phyloP scores from a whole-genome alignment of 2,797 vertebrate species.

The Schizopygopsis malacanthus region DNA sequence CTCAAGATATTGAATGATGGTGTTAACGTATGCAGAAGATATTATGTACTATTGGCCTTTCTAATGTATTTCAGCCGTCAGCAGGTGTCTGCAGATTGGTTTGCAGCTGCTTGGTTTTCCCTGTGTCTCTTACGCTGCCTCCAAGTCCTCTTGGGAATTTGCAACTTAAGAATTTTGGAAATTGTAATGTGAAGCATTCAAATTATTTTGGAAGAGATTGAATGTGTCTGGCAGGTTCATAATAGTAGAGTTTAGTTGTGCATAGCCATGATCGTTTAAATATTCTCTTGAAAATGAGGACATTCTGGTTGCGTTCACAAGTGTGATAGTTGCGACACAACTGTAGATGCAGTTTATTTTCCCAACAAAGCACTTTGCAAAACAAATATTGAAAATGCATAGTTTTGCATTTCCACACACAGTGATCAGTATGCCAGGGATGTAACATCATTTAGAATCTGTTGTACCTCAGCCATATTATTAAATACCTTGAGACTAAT shows the following conservation, averaged over 20 bases:
- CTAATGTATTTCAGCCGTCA: slow-evolving; percentile 29
- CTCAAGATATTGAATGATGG: slow-evolving; percentile 15
- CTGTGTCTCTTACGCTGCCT: neutral
- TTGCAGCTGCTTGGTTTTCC: neutral
- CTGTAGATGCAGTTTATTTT: neutral
- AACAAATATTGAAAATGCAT: neutral
- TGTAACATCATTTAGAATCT: slow-evolving; percentile 68
- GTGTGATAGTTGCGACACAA: neutral
- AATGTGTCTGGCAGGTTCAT: neutral
- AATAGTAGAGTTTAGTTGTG: neutral
- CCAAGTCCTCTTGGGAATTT: neutral
- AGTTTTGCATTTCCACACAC: neutral
- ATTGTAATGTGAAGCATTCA: neutral
- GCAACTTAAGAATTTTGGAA: neutral
- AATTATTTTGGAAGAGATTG: neutral
- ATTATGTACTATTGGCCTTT: slow-evolving; percentile 45
- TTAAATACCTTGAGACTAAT: slow-evolving; percentile 61
- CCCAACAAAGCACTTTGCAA: neutral
- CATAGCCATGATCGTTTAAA: neutral
- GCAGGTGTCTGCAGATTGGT: slow-evolving; percentile 38
- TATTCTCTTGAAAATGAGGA: neutral
- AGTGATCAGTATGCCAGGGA: slow-evolving; percentile 19
- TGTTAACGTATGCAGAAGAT: slow-evolving; percentile 34
- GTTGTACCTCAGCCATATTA: slow-evolving; percentile 56
- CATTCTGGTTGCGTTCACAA: neutral